Evolutionary conservation across 2,113 vertebrate genomes (phyloP).

Genomic region (Bubo blakistoni): DNA sequence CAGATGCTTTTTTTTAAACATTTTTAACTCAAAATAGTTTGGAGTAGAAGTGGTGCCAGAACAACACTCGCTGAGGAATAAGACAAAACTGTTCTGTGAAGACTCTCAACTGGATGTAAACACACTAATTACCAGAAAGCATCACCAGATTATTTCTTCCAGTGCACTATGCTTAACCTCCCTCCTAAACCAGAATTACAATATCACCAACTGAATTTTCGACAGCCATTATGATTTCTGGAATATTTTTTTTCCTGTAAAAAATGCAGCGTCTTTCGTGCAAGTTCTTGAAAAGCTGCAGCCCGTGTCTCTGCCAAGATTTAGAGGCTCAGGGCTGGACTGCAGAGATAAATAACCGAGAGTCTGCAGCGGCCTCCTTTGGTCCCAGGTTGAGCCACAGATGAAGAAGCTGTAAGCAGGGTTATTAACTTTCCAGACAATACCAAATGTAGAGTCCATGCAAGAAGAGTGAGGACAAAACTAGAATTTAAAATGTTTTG

Average conservation of each 20-base stretch:
- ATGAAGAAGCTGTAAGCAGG: background rate
- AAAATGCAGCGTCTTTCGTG: background rate
- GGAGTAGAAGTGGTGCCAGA: background rate
- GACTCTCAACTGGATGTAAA: rapidly evolving
- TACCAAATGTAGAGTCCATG: background rate
- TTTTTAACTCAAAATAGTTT: background rate
- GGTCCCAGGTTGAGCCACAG: background rate
- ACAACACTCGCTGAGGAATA: rapidly evolving
- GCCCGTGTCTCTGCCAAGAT: background rate
- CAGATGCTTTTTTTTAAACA: background rate
- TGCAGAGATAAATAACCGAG: background rate
- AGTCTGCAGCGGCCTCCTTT: background rate
- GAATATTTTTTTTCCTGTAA: background rate
- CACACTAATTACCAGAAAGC: background rate
- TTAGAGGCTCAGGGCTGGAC: background rate
- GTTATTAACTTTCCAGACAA: background rate
- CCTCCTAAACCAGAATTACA: background rate
- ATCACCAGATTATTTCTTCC: background rate
- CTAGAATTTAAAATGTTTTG: background rate
- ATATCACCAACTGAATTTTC: rapidly evolving
- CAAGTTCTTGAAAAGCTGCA: background rate
- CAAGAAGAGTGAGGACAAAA: background rate
- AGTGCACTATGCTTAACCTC: background rate
- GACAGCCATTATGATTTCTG: background rate
- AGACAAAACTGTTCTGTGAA: background rate